Percentiles rank a stretch among this genome's conserved stretches.
These are phyloP conservation scores for Drosophila tristis DNA, from an alignment of 1,140 invertebrate genomes.

Conservation along the genomic window DNA sequence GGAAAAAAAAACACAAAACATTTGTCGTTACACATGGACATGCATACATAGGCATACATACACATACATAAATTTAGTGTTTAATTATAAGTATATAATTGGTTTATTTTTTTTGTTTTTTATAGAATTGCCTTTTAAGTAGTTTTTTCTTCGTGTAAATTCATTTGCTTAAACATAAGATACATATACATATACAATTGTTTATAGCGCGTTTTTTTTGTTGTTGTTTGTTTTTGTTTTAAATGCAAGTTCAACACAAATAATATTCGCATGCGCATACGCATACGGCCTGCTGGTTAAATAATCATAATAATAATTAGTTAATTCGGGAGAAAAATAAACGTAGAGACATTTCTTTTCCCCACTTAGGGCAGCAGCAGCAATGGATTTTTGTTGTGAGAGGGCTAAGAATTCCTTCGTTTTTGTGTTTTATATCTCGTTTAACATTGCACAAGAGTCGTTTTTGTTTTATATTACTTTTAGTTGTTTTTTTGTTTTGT, in stretches of 20 bases:
- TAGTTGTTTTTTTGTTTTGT: slow-evolving; percentile 45
- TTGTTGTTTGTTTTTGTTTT: slow-evolving; percentile 9
- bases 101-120: slow-evolving; percentile 20
- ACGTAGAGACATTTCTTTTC: slow-evolving; percentile 13
- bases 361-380: slow-evolving; percentile 56
- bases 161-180: slow-evolving; percentile 66
- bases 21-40: slow-evolving; percentile 17
- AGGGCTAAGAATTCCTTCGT: slow-evolving; percentile 33
- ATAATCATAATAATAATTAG: slow-evolving; percentile 54
- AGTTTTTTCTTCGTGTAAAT: slow-evolving; percentile 34
- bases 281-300: slow-evolving; percentile 41
- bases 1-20: slow-evolving; percentile 18
- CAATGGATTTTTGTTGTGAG: slow-evolving; percentile 46
- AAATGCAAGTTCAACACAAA: slow-evolving; percentile 78
- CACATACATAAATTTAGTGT: slow-evolving; percentile 17
- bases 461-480: slow-evolving; percentile 39
- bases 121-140: slow-evolving; percentile 38
- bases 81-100: not conserved
- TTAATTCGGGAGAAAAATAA: not conserved
- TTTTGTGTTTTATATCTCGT: slow-evolving; percentile 11
- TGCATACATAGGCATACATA: slow-evolving; percentile 30
- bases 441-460: slow-evolving; percentile 77
- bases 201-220: slow-evolving; percentile 49
- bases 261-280: slow-evolving; percentile 68
- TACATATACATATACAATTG: slow-evolving; percentile 60